Evolutionary conservation across 2,797 vertebrate species (phyloP), one percentile per base, ranked within the genome.

Genomic region (Danio aesculapii): DNA sequence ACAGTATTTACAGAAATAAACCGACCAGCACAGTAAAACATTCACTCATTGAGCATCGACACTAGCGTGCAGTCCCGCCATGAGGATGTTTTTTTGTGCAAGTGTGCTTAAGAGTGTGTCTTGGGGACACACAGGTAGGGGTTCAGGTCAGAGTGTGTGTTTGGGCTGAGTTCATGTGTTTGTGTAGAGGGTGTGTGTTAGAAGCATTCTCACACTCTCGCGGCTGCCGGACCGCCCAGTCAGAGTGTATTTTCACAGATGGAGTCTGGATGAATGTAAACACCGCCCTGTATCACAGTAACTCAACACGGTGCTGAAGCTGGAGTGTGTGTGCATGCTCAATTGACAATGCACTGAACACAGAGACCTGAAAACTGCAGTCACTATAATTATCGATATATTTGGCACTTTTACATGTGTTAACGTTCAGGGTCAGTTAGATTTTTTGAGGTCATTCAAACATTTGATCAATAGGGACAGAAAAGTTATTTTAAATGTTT

Each of bases 111-210:
- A 68, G 75, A 78, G 79, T 79, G 85, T 77, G 79, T 76, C 72
- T 81, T 44, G 76, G 81, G 81, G 83, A 81, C 85, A 79, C 75
- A 62, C 61, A 84, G 79, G 70, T 82, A 81, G 62, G 77, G 74
- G 81, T 59, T 41, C 61, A 74, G 69, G 77, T 79, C 81, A 77
- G 75, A 83, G 81, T 83, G 69, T 83, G 84, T 80, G 84, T 82
- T 86, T 84, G 77, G 75, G 72, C 84, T 90, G 86, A 88, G 84
- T 86, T 88, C 85, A 89, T 89, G 82, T 89, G 88, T 89, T 90
- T 88, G 81, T 79, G 75, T 81, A 86, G 82, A 87, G 88, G 89
- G 87, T 85, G 84, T 83, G 84, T 75, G 75, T 79, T 81, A 61
- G 47, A 68, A 72, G 73, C 79, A 84, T 86, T 88, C 87, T 87